Evolutionary conservation across 2,797 vertebrate species (phyloP).

Genomic region (Sciurus carolinensis): DNA sequence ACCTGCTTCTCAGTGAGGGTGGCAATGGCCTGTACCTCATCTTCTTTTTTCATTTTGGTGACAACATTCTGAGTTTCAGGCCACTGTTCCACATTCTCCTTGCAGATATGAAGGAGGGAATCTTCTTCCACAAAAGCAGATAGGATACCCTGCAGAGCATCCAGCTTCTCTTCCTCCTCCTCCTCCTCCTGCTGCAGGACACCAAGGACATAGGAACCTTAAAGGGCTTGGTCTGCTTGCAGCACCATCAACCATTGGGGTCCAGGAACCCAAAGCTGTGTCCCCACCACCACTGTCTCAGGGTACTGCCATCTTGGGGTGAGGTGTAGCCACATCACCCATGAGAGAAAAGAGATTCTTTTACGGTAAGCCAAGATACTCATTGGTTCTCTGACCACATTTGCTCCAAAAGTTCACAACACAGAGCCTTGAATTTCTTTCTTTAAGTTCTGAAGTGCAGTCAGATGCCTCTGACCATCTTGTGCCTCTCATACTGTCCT

Average conservation of each 20-base stretch:
- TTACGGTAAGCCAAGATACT: not conserved
- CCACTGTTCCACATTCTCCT: conserved; percentile 95
- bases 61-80: conserved; percentile 89
- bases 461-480: not conserved
- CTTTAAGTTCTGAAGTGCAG: not conserved
- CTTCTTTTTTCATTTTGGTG: conserved; percentile 90
- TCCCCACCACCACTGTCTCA: conserved; percentile 51
- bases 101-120: conserved; percentile 68
- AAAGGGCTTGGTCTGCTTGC: conserved; percentile 95
- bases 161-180: too few relatives aligned
- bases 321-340: not conserved
- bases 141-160: too few relatives aligned
- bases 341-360: not conserved
- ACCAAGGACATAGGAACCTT: conserved; percentile 94
- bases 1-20: too few relatives aligned
- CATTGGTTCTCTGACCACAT: not conserved
- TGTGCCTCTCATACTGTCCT: not conserved
- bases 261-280: conserved; percentile 93
- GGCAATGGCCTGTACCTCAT: conserved; percentile 76
- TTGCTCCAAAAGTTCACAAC: not conserved
- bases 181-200: conserved; percentile 94
- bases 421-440: not conserved
- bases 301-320: conserved; percentile 95
- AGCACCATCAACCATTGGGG: conserved; percentile 92
- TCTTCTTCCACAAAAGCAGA: conserved; percentile 92